Evolutionary conservation across 1,140 invertebrate species (phyloP), one percentile per base, ranked within the genome.

Genomic region (Trachymyrmex septentrionalis): DNA sequence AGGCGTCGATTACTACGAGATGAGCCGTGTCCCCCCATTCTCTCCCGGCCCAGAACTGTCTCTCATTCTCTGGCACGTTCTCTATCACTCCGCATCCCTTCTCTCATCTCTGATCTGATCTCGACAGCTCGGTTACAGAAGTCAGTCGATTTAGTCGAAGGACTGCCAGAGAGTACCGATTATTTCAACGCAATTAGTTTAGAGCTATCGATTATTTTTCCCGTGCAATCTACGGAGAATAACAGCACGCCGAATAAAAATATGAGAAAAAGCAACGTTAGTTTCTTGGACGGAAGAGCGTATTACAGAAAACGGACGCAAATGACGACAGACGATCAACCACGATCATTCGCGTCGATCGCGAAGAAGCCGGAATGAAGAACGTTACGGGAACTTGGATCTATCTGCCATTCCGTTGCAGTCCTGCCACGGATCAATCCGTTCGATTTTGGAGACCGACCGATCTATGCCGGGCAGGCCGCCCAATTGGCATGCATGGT

Each of bases 401-500:
- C 76, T 90, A 90, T 61, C 86, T 91, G 64, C 73, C 66, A 34
- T 87, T 87, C 64, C 73, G 95, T 97, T 96, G 92, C 96, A 97
- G 97, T 97, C 92, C 95, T 96, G 84, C 97, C 97, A 86, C 95
- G 96, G 91, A 97, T 97, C 93, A 96, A 96, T 91, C 96, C 96
- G 85, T 97, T 97, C 94, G 95, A 96, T 92, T 97, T 97, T 94
- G 96, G 96, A 89, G 94, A 96, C 72, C 95, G 95, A 92, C 95
- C 96, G 91, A 95, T 97, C 93, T 96, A 96, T 94, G 96, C 96
- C 87, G 97, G 97, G 44, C 96, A 97, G 90, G 96, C 97, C 59
- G 96, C 97, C 55, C 96, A 97, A 87, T 95, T 97, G 86, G 96
- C 97, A 90, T 98, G 97, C 93, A 96, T 97, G 93, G 96, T 97